Evolutionary conservation across 2,113 vertebrate genomes (phyloP).

Genomic region (Cynoglossus semilaevis): DNA sequence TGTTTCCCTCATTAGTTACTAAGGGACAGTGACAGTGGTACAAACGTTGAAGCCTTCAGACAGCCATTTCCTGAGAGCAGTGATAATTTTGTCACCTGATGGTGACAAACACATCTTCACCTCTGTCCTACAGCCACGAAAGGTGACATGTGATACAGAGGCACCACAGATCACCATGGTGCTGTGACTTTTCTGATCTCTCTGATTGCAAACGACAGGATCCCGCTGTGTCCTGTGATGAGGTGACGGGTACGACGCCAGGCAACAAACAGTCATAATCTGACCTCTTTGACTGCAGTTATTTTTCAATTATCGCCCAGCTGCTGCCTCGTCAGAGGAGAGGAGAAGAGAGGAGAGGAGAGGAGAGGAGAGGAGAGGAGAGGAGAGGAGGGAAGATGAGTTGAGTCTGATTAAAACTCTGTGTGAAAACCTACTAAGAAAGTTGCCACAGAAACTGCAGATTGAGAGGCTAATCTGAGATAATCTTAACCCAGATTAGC

Average conservation of each 20-base stretch:
- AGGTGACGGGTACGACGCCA: constrained; percentile 34
- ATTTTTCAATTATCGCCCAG: constrained; percentile 4
- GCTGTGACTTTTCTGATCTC: constrained; percentile 21
- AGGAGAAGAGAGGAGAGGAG: background rate
- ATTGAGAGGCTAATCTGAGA: constrained; percentile 10
- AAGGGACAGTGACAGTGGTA: background rate
- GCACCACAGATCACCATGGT: constrained; percentile 14
- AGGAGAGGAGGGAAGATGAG: background rate
- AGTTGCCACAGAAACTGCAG: background rate
- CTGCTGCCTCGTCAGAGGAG: background rate
- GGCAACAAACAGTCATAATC: constrained; percentile 35
- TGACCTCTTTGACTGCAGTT: constrained; percentile 17
- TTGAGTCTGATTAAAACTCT: background rate
- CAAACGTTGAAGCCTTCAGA: constrained; percentile 19
- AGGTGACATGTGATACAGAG: constrained; percentile 24
- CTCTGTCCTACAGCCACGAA: background rate
- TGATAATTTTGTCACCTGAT: constrained; percentile 39
- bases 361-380: background rate
- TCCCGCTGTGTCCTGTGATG: constrained; percentile 35
- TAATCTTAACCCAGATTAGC: background rate
- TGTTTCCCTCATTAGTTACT: constrained; percentile 1
- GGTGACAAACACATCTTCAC: background rate
- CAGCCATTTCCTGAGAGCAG: background rate
- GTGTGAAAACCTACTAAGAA: background rate
- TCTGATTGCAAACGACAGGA: background rate